Evolutionary conservation across 1,140 invertebrate genomes (phyloP), one percentile per base, ranked within the genome.

Genomic region (Drosophila arizonae): DNA sequence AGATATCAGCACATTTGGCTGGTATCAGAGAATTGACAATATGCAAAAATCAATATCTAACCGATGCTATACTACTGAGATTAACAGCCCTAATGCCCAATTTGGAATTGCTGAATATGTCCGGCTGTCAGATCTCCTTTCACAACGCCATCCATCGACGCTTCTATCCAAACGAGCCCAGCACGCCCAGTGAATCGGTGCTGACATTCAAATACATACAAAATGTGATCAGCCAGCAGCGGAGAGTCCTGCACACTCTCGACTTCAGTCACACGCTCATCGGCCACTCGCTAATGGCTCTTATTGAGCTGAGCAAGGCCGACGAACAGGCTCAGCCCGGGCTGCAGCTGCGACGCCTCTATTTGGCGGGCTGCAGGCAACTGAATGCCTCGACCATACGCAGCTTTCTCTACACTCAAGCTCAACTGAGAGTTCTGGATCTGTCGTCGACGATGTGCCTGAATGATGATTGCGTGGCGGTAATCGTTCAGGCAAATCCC

Each of bases 201-300:
- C 89, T 96, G 10, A 96, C 95, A 36, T 96, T 96, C 82, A 92
- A 93, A 51, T 95, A 95, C 81, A 92, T 96, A 24, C 78, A 94
- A 30, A 92, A 93, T 52, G 94, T 94, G 76, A 90, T 96, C 45
- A 85, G 91, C 55, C 85, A 91, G n/a, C 93, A 94, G 77, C 92
- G 93, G 1, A 84, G 90, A 13, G 91, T 90, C 17, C 90, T 96
- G 4, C 95, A 93, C 75, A 91, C 92, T 13, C 78, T 96, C 17
- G 92, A 94, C 69, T 94, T 96, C 70, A 94, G 94, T 54, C 93
- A 93, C 58, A 96, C 95, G 26, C 90, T 95, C 0, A 94, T 96
- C 48, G 94, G 94, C 51, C 90, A 92, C 36, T 92, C 94, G n/a
- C 81, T 96, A 33, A 3, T 76, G 51, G 88, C 92, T 3, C 77